Conservation (phyloP, 2,797 vertebrate species). For the Platalea minor region DNA sequence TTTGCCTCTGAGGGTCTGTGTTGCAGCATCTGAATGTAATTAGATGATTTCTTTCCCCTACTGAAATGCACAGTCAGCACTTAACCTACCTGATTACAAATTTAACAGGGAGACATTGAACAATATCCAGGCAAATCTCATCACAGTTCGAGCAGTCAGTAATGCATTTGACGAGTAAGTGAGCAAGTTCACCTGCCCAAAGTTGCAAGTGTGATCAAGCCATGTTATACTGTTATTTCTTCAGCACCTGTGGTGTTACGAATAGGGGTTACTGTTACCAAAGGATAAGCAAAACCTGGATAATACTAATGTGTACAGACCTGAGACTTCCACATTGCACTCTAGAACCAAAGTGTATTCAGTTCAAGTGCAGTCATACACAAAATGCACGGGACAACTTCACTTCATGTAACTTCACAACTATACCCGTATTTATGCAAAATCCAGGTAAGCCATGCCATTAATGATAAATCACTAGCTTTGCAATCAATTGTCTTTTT, state of each 20-base stretch:
- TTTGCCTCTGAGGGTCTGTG: neutral
- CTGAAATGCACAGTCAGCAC: neutral
- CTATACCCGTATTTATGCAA: neutral
- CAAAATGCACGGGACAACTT: rapidly evolving
- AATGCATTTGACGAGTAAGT: neutral
- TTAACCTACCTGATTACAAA: neutral
- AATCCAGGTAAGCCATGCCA: neutral
- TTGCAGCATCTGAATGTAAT: neutral
- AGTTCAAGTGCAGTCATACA: neutral
- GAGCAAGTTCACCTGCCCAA: neutral
- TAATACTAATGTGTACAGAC: neutral
- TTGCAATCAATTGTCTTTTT: neutral
- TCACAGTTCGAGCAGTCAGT: neutral
- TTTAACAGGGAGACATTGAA: neutral
- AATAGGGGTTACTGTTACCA: neutral
- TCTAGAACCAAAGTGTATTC: neutral
- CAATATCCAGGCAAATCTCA: neutral
- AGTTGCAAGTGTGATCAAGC: neutral
- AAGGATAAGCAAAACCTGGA: neutral
- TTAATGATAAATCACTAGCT: neutral
- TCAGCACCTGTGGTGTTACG: neutral
- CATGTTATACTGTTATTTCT: neutral
- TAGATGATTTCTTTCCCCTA: neutral
- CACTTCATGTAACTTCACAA: neutral
- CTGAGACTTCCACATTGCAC: neutral